Evolutionary conservation across 2,797 vertebrate genomes (phyloP).

Genomic region (Potorous gilbertii): DNA sequence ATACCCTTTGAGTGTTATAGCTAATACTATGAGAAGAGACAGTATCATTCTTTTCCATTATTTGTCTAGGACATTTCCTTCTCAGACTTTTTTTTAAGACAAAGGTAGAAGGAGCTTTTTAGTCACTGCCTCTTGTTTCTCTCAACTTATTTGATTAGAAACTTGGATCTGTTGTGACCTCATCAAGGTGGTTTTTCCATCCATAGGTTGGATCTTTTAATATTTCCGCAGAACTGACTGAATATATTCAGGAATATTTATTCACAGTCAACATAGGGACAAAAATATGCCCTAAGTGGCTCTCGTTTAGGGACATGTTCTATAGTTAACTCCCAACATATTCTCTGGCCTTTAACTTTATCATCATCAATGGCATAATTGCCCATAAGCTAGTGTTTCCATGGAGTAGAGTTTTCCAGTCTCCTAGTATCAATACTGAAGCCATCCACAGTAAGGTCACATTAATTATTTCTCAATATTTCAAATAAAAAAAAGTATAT

Average conservation of each 20-base stretch:
- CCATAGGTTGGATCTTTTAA: not conserved
- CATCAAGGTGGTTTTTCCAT: not conserved
- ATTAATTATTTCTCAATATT: conserved; percentile 64
- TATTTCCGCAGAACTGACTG: not conserved
- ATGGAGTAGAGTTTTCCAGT: not conserved
- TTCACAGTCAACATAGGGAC: not conserved
- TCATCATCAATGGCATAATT: not conserved
- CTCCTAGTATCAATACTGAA: not conserved
- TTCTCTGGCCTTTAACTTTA: not conserved
- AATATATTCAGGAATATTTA: not conserved
- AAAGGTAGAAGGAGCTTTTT: not conserved
- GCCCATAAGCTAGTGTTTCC: not conserved
- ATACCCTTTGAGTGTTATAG: not conserved
- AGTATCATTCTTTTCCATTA: not conserved
- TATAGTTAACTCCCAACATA: not conserved
- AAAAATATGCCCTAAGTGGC: not conserved
- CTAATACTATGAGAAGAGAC: not conserved
- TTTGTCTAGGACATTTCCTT: not conserved
- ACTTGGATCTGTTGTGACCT: not conserved
- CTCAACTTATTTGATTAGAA: not conserved
- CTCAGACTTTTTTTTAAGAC: not conserved
- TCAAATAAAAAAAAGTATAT: not conserved
- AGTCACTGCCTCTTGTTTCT: not conserved
- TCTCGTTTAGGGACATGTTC: not conserved
- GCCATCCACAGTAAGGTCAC: conserved; percentile 18